Conservation (phyloP, 2,113 vertebrate species). For the Xiphophorus maculatus region DNA sequence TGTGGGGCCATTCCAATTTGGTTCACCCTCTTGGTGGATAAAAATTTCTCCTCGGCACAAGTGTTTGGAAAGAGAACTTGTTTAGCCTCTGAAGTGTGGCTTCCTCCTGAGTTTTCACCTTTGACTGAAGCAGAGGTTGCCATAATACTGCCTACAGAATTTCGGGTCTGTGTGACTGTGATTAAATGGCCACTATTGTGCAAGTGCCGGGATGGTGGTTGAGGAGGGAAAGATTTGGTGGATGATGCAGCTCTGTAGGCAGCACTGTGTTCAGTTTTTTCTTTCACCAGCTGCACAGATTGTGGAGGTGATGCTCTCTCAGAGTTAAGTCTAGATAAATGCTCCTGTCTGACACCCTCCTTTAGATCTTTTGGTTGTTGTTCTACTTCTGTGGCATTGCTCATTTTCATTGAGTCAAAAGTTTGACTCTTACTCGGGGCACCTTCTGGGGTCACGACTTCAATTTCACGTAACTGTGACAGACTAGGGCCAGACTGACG, state of each 20-base stretch:
- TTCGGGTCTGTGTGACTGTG: conserved; percentile 25
- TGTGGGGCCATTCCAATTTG: conserved; percentile 17
- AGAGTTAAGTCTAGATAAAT: background rate
- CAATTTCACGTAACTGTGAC: conserved; percentile 5
- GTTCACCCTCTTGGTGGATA: conserved; percentile 3
- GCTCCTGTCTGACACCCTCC: conserved; percentile 6
- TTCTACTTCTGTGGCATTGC: background rate
- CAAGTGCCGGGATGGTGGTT: background rate
- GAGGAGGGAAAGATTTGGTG: conserved; percentile 6
- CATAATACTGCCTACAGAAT: background rate
- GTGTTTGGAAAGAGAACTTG: background rate
- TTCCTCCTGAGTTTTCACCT: conserved; percentile 20
- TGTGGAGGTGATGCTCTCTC: conserved; percentile 21
- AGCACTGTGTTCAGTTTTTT: conserved; percentile 1
- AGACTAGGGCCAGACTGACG: conserved; percentile 18
- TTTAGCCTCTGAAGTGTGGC: conserved; percentile 34
- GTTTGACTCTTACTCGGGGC: conserved; percentile 19
- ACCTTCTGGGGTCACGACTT: background rate
- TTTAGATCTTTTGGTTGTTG: conserved; percentile 13
- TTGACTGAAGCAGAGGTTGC: conserved; percentile 26
- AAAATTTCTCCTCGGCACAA: conserved; percentile 27
- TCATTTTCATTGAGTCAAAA: background rate
- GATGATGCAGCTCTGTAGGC: conserved; percentile 17
- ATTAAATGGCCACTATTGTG: conserved; percentile 25
- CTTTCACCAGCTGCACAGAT: conserved; percentile 10